Base-by-base conservation (phyloP, 1,140 invertebrate genomes). In the Drosophila santomea region DNA sequence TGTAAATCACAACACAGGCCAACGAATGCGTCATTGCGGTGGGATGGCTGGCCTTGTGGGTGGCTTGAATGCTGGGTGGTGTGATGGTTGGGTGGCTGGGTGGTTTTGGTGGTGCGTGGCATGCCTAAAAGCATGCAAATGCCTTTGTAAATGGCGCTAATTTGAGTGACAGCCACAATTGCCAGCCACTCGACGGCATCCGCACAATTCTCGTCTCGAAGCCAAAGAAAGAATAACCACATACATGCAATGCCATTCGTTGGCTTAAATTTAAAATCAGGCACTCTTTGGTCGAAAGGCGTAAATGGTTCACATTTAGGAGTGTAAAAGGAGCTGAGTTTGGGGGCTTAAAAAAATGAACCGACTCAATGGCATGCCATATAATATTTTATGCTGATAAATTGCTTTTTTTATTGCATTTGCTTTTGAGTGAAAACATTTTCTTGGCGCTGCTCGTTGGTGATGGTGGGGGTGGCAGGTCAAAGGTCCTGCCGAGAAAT, bases 311-410 rank as follows among this genome's bases (percentile, higher is more conserved):
- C 57, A 74, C 78, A 55, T 64, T 78, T 77, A 54, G 63, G 20
- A 47, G 39, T 52, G 55, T 20, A 50, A 64, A 32, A 44, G 64
- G 8, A 38, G 41, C 36, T 17, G 54, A 55, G 32, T 44, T 54
- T 67, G 15, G 63, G 23, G 20, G 1, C 39, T 32, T 41, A 15
- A 44, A 48, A 47, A 45, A 23, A 39, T 14, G 80, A 89, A 83
- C 73, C 69, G 62, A 84, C 84, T 90, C 80, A 86, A 86, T 86
- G 83, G 85, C 80, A 80, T 89, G 84, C 85, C 84, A 89, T 89
- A 89, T 89, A 89, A 89, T 89, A 89, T 89, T 89, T 89, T 89
- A 89, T 89, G 84, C 85, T 89, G 84, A 89, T 89, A 89, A 89
- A 89, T 89, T 89, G 84, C 77, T 77, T 78, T 89, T 89, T 89